Conservation (phyloP, 2,888 invertebrate genomes). For the Camponotus fellah region DNA sequence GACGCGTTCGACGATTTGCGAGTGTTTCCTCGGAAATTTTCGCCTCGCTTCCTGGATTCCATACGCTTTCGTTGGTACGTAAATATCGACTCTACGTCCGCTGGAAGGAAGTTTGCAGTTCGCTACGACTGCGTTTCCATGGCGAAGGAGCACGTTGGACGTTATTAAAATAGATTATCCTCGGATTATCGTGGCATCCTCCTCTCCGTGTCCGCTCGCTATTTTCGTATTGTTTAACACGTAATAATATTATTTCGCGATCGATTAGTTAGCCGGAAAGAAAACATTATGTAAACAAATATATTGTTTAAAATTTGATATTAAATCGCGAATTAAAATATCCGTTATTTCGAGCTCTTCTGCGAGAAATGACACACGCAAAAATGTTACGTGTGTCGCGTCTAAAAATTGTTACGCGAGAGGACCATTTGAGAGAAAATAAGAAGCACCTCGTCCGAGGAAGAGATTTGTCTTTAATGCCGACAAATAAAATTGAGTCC, state of each 20-base stretch:
- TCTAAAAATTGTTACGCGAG: background rate
- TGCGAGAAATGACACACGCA: too few relatives aligned
- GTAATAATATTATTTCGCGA: background rate
- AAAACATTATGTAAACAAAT: background rate
- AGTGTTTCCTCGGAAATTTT: slow-evolving; percentile 76
- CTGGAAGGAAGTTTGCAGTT: slow-evolving; percentile 54
- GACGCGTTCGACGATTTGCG: slow-evolving; percentile 74
- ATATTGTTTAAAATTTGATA: background rate
- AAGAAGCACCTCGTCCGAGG: slow-evolving; percentile 54
- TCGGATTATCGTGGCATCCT: slow-evolving; percentile 31
- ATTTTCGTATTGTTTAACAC: slow-evolving; percentile 2
- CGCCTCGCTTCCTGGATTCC: slow-evolving; percentile 72
- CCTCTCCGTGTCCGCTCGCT: background rate
- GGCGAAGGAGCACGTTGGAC: slow-evolving; percentile 11
- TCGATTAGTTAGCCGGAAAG: slow-evolving; percentile 2
- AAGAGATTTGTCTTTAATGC: slow-evolving; percentile 53
- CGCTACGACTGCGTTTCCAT: slow-evolving; percentile 45
- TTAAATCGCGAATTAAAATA: background rate
- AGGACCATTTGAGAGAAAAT: slow-evolving; percentile 53
- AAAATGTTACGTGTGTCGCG: background rate
- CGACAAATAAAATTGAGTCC: slow-evolving; percentile 77
- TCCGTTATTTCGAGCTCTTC: background rate
- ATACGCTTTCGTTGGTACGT: slow-evolving; percentile 70
- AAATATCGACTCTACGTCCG: slow-evolving; percentile 63
- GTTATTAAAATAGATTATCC: slow-evolving; percentile 53